Base-by-base conservation (phyloP, 2,113 vertebrate species). In the Thunnus maccoyii region DNA sequence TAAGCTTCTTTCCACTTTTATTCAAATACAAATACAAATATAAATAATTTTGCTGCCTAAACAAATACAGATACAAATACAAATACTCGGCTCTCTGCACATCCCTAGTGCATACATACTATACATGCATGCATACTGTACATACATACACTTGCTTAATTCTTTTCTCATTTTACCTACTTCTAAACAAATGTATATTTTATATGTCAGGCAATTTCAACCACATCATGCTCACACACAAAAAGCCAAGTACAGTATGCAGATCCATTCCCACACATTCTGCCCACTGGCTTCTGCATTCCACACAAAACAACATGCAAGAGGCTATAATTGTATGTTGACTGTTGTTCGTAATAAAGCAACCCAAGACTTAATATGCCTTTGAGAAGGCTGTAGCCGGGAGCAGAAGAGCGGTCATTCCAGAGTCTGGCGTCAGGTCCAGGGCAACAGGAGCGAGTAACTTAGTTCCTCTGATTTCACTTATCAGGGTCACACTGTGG, bases 241-340 rank as follows among this genome's bases (percentile, higher is more conserved):
- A 16, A 72, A 57, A 76, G 47, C 75, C 32, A 56, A 76, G 78
- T 62, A 78, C 79, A 88, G 82, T 76, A 90, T 85, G 84, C 71
- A 80, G 76, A 88, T 83, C 71, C 62, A 83, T 22, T 82, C 88
- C 86, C 88, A 90, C 89, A 86, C 86, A 79, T 18, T 86, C 81
- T 85, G 61, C 88, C 88, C 81, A 88, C 86, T 56, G 55, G 66
- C 78, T 75, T 71, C 80, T 83, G 58, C 13, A 7, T 51, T 88
- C 65, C 25, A 64, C 62, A 80, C 69, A 20, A 80, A 85, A 61
- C 70, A 64, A 55, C 56, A 55, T 84, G 68, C 63, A 78, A 36
- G 30, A 61, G 58, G 58, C 55, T 83, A 58, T 61, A 69, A 89
- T 77, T 71, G 72, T 79, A 18, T 51, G 13, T 78, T 44, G n/a